Conservation (phyloP, 2,888 invertebrate genomes). For the Oscheius sp. region DNA sequence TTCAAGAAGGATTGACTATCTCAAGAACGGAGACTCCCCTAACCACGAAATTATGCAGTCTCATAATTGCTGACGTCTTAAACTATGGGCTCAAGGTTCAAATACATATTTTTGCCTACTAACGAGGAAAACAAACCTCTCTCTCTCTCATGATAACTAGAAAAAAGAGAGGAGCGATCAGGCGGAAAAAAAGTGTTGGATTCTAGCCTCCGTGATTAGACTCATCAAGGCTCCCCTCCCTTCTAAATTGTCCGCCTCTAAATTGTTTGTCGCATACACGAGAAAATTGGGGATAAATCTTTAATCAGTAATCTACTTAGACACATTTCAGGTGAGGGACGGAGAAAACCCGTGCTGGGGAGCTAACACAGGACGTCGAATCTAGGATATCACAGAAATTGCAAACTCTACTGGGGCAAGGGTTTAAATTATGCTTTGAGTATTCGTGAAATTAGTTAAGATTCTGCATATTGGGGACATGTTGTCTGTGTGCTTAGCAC, state of each 20-base stretch:
- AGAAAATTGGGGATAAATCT: neutral
- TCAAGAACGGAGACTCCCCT: too few species aligned
- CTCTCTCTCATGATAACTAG: too few species aligned
- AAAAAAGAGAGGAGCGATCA: too few species aligned
- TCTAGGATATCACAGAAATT: conserved; percentile 4
- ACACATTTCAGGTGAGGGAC: too few species aligned
- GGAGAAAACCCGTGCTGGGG: neutral
- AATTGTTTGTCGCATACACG: neutral
- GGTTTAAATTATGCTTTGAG: neutral
- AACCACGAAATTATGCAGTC: too few species aligned
- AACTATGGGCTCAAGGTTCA: too few species aligned
- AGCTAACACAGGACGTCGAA: neutral
- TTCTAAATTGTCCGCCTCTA: neutral
- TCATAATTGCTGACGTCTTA: too few species aligned
- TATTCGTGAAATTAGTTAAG: neutral
- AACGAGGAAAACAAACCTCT: too few species aligned
- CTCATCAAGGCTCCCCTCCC: neutral
- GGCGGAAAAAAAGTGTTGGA: too few species aligned
- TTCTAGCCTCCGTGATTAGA: neutral
- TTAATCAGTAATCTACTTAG: neutral
- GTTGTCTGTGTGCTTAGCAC: conserved; percentile 9
- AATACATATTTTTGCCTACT: too few species aligned
- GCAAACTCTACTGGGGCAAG: too few species aligned
- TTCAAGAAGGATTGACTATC: too few species aligned
- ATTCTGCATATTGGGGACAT: neutral